Evolutionary conservation across 2,797 vertebrate genomes (phyloP), one percentile per base, ranked within the genome.

Genomic region (Austrolebias charrua): DNA sequence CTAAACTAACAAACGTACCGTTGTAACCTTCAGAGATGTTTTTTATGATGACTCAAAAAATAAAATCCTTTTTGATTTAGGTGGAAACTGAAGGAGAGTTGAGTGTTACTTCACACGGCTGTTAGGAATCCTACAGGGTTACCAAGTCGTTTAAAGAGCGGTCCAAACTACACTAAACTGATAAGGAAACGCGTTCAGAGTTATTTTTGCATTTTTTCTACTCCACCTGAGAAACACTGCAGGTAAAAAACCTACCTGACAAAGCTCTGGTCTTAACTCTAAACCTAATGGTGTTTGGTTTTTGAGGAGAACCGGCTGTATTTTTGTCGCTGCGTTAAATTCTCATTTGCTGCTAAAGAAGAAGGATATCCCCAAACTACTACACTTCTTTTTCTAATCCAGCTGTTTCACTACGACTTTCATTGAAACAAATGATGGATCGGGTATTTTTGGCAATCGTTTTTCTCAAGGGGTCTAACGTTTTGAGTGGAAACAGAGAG

Each of bases 201-300:
- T 56, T 11, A 28, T 42, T 61, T 74, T 69, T 59, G 42, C 18
- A 38, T 57, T 24, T 61, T 40, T 40, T 40, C 12, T 40, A 77
- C 76, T 68, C 58, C 58, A 78, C 79, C 81, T 83, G 81, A 88
- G 75, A 79, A 79, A 80, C 50, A 62, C 71, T 65, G 57, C 69
- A 73, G 62, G 64, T 80, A 85, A 84, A 75, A 54, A 75, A 79
- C 75, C 55, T 46, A 28, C 72, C 46, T 50, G 60, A 69, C 69
- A 75, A 77, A 76, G 56, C 42, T 55, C 20, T 4, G 47, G 29
- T 50, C 18, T 55, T 28, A 38, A 55, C 18, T 51, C 5, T 56
- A 7, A 14, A 13, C 24, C 52, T 56, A 13, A 15, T 19, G 38
- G 33, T 46, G 18, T 62, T 53, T 53, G 29, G 31, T 63, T 46